These are phyloP conservation scores for Hypsopygia costalis DNA, from an alignment of 2,888 invertebrate genomes.

Conservation along the genomic window DNA sequence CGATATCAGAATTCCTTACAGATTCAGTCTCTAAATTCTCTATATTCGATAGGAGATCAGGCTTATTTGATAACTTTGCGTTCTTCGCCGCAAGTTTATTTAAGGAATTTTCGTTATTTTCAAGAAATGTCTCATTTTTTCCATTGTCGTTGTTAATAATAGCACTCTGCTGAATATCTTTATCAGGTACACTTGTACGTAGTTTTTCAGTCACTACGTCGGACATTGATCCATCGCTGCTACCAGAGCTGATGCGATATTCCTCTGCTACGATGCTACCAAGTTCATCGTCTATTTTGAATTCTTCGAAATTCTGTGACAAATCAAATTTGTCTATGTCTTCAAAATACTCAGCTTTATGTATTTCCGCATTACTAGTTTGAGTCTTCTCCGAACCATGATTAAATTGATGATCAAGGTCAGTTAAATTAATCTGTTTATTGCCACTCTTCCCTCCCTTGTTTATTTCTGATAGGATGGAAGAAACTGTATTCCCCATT, in stretches of 20 bases:
- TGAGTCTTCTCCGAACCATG: conserved; percentile 48
- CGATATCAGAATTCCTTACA: conserved; percentile 85
- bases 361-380: conserved; percentile 44
- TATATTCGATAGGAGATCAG: conserved; percentile 77
- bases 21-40: conserved; percentile 79
- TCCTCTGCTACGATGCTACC: conserved; percentile 72
- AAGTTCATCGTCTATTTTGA: conserved; percentile 87
- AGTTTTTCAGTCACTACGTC: conserved; percentile 66
- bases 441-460: conserved; percentile 67
- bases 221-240: conserved; percentile 69
- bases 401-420: conserved; percentile 68
- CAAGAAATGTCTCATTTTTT: conserved; percentile 53
- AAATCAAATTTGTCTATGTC: conserved; percentile 83
- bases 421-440: conserved; percentile 68
- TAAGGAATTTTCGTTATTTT: conserved; percentile 43
- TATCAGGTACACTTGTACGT: conserved; percentile 57
- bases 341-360: conserved; percentile 71
- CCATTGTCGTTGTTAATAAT: conserved; percentile 37
- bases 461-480: conserved; percentile 80
- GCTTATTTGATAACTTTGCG: conserved; percentile 74
- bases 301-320: conserved; percentile 89
- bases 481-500: conserved; percentile 83
- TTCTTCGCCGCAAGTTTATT: conserved; percentile 54
- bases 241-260: conserved; percentile 75
- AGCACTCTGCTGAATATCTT: conserved; percentile 43